Conservation (phyloP, 1,140 invertebrate species). For the Macrostomum lignano region DNA sequence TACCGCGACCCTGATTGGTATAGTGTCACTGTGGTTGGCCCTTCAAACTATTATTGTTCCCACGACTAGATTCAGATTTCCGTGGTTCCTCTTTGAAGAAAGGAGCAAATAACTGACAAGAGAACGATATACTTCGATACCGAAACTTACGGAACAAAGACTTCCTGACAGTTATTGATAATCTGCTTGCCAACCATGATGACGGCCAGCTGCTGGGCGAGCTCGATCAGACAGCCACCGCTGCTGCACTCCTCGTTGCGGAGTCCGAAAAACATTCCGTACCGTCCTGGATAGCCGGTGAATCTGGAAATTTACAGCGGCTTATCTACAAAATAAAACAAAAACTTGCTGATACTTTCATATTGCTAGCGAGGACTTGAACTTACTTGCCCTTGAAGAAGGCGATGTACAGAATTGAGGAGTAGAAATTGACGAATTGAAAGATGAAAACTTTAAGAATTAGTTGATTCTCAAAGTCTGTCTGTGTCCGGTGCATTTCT, state of each 20-base stretch:
- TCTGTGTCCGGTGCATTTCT: conserved; percentile 69
- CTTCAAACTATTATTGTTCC: no score
- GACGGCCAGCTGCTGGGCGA: conserved; percentile 48
- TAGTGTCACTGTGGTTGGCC: no score
- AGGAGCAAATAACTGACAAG: no score
- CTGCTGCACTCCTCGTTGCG: conserved; percentile 46
- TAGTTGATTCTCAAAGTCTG: conserved; percentile 80
- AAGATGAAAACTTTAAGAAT: conserved; percentile 85
- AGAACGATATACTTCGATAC: no score
- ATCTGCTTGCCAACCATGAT: conserved; percentile 61
- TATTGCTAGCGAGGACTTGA: not conserved
- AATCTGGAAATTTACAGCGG: conserved; percentile 30
- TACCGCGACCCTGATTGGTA: no score
- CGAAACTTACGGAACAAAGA: conserved; percentile 18
- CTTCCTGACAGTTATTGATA: conserved; percentile 47
- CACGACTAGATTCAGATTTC: no score
- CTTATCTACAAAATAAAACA: conserved; percentile 5
- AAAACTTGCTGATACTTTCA: no score
- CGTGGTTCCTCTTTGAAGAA: no score
- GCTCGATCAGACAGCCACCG: conserved; percentile 48
- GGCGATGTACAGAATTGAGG: conserved; percentile 89
- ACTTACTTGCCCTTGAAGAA: conserved; percentile 61
- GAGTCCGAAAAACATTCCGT: conserved; percentile 39
- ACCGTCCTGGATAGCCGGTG: conserved; percentile 44
- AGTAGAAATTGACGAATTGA: conserved; percentile 93